A percentile compares a stretch with the other conserved stretches of the same genome.
Conservation (phyloP, 2,888 invertebrate genomes). For the Torymus texanus region DNA sequence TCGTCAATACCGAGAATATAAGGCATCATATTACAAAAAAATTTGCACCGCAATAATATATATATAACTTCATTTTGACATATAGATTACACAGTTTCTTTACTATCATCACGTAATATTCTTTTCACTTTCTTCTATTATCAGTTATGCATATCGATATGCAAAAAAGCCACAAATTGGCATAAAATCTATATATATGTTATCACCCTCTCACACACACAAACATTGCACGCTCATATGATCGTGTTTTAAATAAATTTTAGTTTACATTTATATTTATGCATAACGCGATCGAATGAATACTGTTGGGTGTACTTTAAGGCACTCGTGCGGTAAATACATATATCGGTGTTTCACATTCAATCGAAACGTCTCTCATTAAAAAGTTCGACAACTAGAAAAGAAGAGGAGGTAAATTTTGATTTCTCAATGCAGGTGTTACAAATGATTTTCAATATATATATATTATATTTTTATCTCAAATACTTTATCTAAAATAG, state of each 20-base stretch:
- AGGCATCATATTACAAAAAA: constrained; percentile 51
- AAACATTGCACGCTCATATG: constrained; percentile 47
- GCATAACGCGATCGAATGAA: constrained; percentile 57
- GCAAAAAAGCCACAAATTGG: constrained; percentile 48
- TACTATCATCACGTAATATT: constrained; percentile 4
- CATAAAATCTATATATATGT: constrained; percentile 49
- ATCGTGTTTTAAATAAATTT: constrained; percentile 49
- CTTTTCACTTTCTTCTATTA: neutral
- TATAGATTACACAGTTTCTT: constrained; percentile 38
- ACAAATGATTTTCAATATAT: constrained; percentile 7
- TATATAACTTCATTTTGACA: constrained; percentile 36
- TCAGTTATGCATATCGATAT: constrained; percentile 44
- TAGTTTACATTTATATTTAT: constrained; percentile 56
- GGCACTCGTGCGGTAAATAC: constrained; percentile 71
- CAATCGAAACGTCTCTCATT: constrained; percentile 24
- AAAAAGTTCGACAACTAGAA: constrained; percentile 44
- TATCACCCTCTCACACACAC: constrained; percentile 49
- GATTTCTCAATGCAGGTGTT: constrained; percentile 20
- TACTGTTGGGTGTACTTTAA: constrained; percentile 68
- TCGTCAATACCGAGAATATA: constrained; percentile 51
- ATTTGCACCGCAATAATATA: constrained; percentile 47
- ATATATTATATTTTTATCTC: constrained; percentile 39
- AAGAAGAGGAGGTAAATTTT: constrained; percentile 46
- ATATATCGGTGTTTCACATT: constrained; percentile 55
- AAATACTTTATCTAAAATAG: constrained; percentile 34